Evolutionary conservation across 2,888 invertebrate genomes (phyloP).

Genomic region (Oscheius sp.): DNA sequence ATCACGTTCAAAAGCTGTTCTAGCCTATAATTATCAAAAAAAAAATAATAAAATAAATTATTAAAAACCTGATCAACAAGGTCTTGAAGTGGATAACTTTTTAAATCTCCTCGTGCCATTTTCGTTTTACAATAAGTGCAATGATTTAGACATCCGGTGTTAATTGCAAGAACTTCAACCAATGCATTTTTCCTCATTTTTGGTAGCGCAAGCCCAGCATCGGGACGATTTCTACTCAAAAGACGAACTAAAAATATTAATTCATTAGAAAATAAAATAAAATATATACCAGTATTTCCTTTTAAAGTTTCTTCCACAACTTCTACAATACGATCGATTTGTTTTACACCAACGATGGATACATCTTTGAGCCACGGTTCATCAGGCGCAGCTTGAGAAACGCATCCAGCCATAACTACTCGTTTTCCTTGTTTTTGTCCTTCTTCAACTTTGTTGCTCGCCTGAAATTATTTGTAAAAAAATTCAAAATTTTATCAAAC

Average conservation of each 20-base stretch:
- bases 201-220: slow-evolving; percentile 87
- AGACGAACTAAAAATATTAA: slow-evolving; percentile 44
- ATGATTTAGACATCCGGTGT: slow-evolving; percentile 85
- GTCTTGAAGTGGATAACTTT: slow-evolving; percentile 82
- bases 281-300: slow-evolving; percentile 76
- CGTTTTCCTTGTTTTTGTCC: slow-evolving; percentile 55
- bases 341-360: slow-evolving; percentile 96
- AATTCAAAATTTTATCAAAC: slow-evolving; percentile 10
- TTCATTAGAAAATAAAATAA: background rate
- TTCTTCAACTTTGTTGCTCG: slow-evolving; percentile 51
- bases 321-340: slow-evolving; percentile 95
- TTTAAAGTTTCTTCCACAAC: slow-evolving; percentile 97
- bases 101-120: slow-evolving; percentile 90
- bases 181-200: slow-evolving; percentile 95
- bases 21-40: slow-evolving; percentile 44
- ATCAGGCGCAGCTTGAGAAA: slow-evolving; percentile 85
- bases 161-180: slow-evolving; percentile 80
- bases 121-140: slow-evolving; percentile 95
- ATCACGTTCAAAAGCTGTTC: slow-evolving; percentile 77
- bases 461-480: slow-evolving; percentile 27
- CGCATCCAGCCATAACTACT: slow-evolving; percentile 96
- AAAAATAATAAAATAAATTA: background rate
- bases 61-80: slow-evolving; percentile 50
- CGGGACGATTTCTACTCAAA: slow-evolving; percentile 78
- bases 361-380: slow-evolving; percentile 78